Evolutionary conservation across 2,113 vertebrate genomes (phyloP).

Genomic region (Scytalopus superciliaris): DNA sequence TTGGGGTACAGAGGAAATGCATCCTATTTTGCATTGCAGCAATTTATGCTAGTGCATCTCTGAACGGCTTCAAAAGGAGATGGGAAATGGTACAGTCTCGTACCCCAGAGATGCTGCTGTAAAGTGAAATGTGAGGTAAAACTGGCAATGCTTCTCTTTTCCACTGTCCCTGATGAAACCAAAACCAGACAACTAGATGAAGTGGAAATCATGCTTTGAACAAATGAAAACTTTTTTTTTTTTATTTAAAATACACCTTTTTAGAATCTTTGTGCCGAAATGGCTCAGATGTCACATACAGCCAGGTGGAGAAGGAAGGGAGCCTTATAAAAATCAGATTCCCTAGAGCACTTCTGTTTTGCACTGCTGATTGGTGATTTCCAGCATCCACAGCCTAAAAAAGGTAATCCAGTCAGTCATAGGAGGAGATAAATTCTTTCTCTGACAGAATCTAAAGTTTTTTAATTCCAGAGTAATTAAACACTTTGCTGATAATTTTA

Average conservation of each 20-base stretch:
- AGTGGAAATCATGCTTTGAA: neutral
- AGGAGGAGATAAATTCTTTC: neutral
- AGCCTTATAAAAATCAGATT: neutral
- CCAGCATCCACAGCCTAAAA: neutral
- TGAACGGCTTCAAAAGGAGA: neutral
- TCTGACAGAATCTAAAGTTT: neutral
- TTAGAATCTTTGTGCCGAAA: neutral
- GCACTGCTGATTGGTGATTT: neutral
- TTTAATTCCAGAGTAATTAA: neutral
- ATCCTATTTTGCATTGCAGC: neutral
- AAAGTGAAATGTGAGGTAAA: neutral
- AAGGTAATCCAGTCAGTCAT: neutral
- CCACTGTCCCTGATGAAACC: neutral
- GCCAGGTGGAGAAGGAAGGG: neutral
- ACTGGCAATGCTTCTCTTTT: neutral
- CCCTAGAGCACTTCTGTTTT: neutral
- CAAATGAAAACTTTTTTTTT: neutral
- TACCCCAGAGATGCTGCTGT: neutral
- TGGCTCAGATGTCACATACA: fast-evolving
- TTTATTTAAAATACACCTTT: neutral
- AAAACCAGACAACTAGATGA: neutral
- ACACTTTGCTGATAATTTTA: neutral
- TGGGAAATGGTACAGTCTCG: neutral
- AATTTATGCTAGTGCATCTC: neutral
- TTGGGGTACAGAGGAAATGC: neutral